These are phyloP conservation scores for Xylota segnis DNA, from an alignment of 2,888 invertebrate species.

Conservation along the genomic window DNA sequence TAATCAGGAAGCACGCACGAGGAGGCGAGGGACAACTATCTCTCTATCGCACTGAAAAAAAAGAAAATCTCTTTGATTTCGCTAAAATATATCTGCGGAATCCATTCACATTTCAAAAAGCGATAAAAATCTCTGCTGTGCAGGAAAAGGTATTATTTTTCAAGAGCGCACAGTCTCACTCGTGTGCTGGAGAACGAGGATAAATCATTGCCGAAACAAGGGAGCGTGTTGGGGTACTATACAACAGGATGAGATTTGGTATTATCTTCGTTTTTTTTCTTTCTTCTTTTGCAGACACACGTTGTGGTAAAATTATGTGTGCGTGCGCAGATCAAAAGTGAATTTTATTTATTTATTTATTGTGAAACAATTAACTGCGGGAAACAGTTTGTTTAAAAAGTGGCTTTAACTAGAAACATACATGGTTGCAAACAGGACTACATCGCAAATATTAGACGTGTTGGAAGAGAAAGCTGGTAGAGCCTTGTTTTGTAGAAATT, in stretches of 20 bases:
- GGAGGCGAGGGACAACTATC: constrained; percentile 21
- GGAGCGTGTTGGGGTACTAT: constrained; percentile 33
- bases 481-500: no score
- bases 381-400: no score
- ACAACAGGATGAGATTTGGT: neutral
- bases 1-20: neutral
- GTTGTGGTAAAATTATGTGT: neutral
- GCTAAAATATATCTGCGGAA: constrained; percentile 67
- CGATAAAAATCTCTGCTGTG: constrained; percentile 69
- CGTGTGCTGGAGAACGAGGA: constrained; percentile 49
- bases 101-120: constrained; percentile 73
- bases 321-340: neutral
- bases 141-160: constrained; percentile 71
- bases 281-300: neutral
- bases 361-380: no score
- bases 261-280: neutral
- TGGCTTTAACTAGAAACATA: no score
- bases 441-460: no score
- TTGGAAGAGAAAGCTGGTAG: no score
- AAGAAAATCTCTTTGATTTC: constrained; percentile 54
- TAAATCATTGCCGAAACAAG: constrained; percentile 72
- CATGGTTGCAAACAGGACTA: no score
- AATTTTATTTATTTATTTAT: neutral
- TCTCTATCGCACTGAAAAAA: constrained; percentile 18
- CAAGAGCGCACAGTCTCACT: constrained; percentile 41